Conservation (phyloP, 1,140 invertebrate genomes). For the Teleogryllus occipitalis region DNA sequence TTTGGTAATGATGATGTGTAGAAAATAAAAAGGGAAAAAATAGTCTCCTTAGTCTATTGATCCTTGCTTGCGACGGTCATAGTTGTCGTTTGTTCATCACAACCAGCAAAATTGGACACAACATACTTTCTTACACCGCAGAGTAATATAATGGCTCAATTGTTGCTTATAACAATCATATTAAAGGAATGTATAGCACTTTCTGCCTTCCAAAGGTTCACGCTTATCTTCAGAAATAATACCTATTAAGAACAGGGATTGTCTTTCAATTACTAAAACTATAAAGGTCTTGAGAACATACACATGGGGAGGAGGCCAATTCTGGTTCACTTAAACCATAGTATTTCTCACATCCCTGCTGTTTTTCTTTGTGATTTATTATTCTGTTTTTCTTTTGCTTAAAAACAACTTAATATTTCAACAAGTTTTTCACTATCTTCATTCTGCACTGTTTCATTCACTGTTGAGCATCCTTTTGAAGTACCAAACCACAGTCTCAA, state of each 20-base stretch:
- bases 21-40: not conserved
- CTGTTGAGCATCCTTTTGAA: not conserved
- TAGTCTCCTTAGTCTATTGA: not conserved
- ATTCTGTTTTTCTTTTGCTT: not conserved
- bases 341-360: not conserved
- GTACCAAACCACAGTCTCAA: constrained; percentile 6
- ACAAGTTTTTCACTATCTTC: not conserved
- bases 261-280: not conserved
- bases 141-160: not conserved
- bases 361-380: not conserved
- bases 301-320: constrained; percentile 18
- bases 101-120: not conserved
- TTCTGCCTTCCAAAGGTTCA: not conserved
- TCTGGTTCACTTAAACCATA: not conserved
- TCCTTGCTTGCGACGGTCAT: not conserved
- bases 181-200: not conserved
- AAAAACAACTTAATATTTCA: not conserved
- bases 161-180: not conserved
- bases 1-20: not conserved
- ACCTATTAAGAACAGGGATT: not conserved
- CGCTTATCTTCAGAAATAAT: not conserved
- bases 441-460: not conserved
- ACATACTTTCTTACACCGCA: not conserved
- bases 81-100: not conserved
- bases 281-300: constrained; percentile 14